Conservation (phyloP, 2,888 invertebrate species). For the Alcis repandata region DNA sequence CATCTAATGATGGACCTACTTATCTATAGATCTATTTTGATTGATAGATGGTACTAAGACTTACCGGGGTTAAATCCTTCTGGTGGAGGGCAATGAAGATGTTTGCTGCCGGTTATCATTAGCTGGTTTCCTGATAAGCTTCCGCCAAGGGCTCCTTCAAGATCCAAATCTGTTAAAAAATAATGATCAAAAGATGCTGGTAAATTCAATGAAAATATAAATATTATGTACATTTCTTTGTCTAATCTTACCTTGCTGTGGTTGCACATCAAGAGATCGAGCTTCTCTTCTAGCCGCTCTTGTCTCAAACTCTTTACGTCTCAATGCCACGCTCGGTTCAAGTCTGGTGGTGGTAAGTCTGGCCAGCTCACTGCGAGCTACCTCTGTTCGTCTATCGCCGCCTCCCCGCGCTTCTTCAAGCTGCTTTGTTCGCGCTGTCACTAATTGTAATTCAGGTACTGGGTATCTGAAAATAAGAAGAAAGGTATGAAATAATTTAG, state of each 20-base stretch:
- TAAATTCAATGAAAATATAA: no score
- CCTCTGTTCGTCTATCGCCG: conserved; percentile 88
- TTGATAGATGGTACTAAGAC: conserved; percentile 25
- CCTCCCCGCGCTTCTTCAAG: conserved; percentile 90
- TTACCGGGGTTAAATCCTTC: conserved; percentile 86
- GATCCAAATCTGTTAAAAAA: conserved; percentile 84
- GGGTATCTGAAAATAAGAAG: conserved; percentile 69
- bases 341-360: conserved; percentile 89
- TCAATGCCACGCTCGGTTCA: conserved; percentile 91
- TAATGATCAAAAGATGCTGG: conserved; percentile 43
- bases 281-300: conserved; percentile 78
- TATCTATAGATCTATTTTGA: conserved; percentile 28
- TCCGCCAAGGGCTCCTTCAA: conserved; percentile 79
- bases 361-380: conserved; percentile 89
- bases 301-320: conserved; percentile 91
- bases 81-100: conserved; percentile 92
- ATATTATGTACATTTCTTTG: not conserved
- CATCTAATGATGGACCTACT: conserved; percentile 47
- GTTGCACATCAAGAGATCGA: conserved; percentile 80
- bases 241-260: conserved; percentile 67
- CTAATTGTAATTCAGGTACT: conserved; percentile 87
- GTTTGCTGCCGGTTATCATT: conserved; percentile 92
- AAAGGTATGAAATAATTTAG: not conserved
- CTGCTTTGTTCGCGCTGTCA: conserved; percentile 91
- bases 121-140: conserved; percentile 91